Percentiles rank a stretch among this genome's conserved stretches.
Evolutionary conservation across 2,888 invertebrate species (phyloP).

Genomic region (Andrena marginata): DNA sequence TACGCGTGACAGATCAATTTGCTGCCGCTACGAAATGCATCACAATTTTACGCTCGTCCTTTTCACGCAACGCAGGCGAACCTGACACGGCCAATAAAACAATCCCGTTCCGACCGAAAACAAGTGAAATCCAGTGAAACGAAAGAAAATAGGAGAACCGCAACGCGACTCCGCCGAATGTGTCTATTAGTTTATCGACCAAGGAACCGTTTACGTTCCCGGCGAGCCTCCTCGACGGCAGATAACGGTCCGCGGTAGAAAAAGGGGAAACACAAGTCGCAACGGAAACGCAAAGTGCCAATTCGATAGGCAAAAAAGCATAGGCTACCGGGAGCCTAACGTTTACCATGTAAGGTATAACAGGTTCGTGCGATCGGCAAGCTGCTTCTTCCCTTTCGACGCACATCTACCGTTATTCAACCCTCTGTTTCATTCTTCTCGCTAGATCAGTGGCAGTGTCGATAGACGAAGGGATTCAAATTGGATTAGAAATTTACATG

Average conservation of each 20-base stretch:
- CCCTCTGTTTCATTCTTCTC: neutral
- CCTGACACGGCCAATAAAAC: conserved; percentile 6
- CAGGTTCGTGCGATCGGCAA: neutral
- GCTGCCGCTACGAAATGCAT: conserved; percentile 15
- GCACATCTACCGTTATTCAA: conserved; percentile 4
- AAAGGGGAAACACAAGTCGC: neutral
- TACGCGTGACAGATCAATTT: conserved; percentile 37
- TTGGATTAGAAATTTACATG: neutral
- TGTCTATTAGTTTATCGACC: conserved; percentile 12
- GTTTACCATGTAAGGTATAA: neutral
- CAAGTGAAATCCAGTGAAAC: neutral
- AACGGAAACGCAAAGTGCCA: neutral
- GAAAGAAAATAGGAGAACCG: neutral
- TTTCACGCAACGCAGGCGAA: neutral
- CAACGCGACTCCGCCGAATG: conserved; percentile 8
- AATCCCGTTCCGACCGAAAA: neutral
- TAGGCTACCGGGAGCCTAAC: too few species aligned
- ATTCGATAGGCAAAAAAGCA: neutral
- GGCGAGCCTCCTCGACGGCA: neutral
- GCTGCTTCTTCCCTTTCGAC: neutral
- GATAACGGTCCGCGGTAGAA: neutral
- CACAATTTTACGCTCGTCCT: conserved; percentile 18
- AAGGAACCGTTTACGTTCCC: neutral
- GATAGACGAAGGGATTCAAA: neutral
- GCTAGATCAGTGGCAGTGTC: neutral